phyloP scores from a whole-genome alignment of 2,888 invertebrate genomes.

The Athripsodes cinereus region DNA sequence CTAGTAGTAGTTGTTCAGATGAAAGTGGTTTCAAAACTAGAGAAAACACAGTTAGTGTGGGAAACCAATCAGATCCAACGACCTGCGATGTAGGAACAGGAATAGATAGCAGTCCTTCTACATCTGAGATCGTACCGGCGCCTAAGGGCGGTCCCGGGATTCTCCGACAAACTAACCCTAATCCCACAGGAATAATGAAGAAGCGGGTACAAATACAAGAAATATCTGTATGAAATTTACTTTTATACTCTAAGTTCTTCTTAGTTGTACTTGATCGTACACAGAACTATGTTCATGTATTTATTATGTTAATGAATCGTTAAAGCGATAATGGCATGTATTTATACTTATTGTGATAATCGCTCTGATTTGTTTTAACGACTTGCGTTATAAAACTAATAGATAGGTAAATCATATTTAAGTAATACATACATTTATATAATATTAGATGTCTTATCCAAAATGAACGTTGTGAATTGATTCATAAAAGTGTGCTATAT shows the following conservation, averaged over 20 bases:
- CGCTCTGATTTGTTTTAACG: neutral
- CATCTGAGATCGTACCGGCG: constrained; percentile 58
- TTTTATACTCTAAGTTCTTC: constrained; percentile 5
- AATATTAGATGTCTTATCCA: constrained; percentile 15
- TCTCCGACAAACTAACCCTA: constrained; percentile 44
- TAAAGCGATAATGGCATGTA: neutral
- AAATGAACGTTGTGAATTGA: constrained; percentile 13
- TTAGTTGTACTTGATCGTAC: neutral
- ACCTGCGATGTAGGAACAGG: constrained; percentile 44
- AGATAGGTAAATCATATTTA: neutral
- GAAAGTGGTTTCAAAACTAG: constrained; percentile 43
- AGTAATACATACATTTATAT: neutral
- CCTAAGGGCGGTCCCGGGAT: constrained; percentile 55
- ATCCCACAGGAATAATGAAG: constrained; percentile 70
- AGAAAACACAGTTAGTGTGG: constrained; percentile 40
- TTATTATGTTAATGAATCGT: neutral
- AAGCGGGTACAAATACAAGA: constrained; percentile 90
- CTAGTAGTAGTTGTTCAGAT: constrained; percentile 36
- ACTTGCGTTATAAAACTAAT: neutral
- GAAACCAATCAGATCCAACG: constrained; percentile 39
- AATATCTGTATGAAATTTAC: constrained; percentile 69
- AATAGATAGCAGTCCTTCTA: constrained; percentile 36
- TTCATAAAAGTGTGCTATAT: neutral
- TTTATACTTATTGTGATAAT: neutral
- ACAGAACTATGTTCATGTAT: neutral